phyloP scores from a whole-genome alignment of 2,113 vertebrate species.

The Parus major region DNA sequence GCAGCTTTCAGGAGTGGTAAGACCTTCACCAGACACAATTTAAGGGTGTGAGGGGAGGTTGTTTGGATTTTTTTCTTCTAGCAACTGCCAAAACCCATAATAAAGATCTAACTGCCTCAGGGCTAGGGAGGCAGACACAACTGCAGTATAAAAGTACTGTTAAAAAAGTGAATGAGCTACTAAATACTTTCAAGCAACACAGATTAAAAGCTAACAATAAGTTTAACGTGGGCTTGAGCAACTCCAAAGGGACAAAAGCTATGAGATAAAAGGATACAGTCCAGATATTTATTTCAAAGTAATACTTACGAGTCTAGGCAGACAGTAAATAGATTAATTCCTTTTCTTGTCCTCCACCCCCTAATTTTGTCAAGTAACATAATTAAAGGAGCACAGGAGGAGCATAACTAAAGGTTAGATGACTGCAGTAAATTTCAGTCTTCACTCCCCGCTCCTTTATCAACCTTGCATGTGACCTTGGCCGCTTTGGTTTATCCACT shows the following conservation, averaged over 20 bases:
- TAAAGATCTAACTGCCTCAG: not conserved
- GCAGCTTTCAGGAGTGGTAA: accelerated
- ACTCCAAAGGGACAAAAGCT: slow-evolving; percentile 5
- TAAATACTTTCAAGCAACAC: not conserved
- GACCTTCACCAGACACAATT: not conserved
- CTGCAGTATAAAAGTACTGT: not conserved
- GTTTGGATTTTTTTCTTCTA: not conserved
- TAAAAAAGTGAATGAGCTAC: not conserved
- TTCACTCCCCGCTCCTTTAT: not conserved
- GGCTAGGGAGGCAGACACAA: not conserved
- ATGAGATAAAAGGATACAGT: not conserved
- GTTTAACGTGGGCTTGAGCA: not conserved
- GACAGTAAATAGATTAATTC: slow-evolving; percentile 20
- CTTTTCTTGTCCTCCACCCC: not conserved
- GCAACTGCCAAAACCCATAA: not conserved
- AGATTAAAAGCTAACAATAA: not conserved
- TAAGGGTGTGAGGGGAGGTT: not conserved
- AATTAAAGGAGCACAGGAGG: slow-evolving; percentile 23
- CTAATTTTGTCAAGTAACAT: slow-evolving; percentile 30
- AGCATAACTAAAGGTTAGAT: not conserved
- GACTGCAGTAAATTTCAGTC: not conserved
- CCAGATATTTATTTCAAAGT: slow-evolving; percentile 8
- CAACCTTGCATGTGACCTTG: not conserved
- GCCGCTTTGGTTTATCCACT: not conserved
- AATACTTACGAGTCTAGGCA: not conserved